Evolutionary conservation across 2,113 vertebrate species (phyloP), one percentile per base, ranked within the genome.

Genomic region (Ranitomeya imitator): DNA sequence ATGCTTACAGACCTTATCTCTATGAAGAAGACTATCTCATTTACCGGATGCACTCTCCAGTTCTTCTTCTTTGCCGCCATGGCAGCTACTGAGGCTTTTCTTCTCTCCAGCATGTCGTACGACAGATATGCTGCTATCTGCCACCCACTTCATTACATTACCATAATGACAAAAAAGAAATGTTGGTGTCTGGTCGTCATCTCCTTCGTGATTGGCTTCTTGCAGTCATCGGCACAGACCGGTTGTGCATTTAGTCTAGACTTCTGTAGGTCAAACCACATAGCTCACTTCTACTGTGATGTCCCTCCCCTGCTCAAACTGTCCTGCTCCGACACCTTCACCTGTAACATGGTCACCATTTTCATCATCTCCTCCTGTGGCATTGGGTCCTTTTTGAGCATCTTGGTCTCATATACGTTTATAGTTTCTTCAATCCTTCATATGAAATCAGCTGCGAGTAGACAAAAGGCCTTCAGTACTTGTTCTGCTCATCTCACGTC

Each of bases 401-500:
- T 84, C 15, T 67, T 84, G 61, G 21, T 69, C 51, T 69, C 82
- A 13, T 83, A 83, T 21, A 21, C 9, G 7, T 45, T 84, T 21
- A 84, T 71, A 23, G 59, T 71, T 63, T 69, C 16, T 69, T 54
- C 82, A 3, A 84, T 69, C 13, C 45, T 69, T 9, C 26, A 31
- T 26, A 83, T 83, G 1, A 83, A 65, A 21, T 83, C 57, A 23
- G 26, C 80, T 21, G 80, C 19, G 37, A 31, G 80, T 0, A 23
- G 80, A 11, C 13, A 21, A 12, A 81, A 60, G 23, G 79, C 57
- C 21, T 81, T 81, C 26, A 81, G 79, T 60, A 81, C 79, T 7
- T 81, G 79, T 81, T 81, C 79, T 60, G 55, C 79, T 60, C 79
- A 81, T 31, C 55, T 81, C 26, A 83, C 87, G 16, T 90, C 91